phyloP scores from a whole-genome alignment of 2,797 vertebrate species.

The Melanotaenia trifasciata region DNA sequence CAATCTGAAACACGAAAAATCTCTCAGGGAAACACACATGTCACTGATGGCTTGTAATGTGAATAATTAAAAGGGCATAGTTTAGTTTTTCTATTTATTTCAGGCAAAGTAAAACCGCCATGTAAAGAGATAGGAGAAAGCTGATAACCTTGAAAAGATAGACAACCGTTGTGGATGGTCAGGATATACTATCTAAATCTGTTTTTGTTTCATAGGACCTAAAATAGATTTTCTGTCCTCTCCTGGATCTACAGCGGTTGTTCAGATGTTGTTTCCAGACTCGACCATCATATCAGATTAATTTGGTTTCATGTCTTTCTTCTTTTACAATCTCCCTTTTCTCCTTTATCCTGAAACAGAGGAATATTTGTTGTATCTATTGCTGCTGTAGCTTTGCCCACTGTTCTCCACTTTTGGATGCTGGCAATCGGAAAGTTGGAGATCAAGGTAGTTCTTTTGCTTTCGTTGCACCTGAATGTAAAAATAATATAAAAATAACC shows the following conservation, averaged over 20 bases:
- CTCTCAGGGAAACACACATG: slow-evolving; percentile 3
- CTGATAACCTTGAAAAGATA: slow-evolving; percentile 19
- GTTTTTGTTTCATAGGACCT: slow-evolving; percentile 39
- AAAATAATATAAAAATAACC: neutral
- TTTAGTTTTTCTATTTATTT: slow-evolving; percentile 18
- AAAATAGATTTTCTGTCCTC: slow-evolving; percentile 59
- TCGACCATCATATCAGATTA: slow-evolving; percentile 50
- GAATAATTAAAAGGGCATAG: slow-evolving; percentile 20
- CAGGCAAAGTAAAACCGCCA: neutral
- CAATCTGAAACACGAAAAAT: slow-evolving; percentile 9
- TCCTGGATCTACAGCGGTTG: slow-evolving; percentile 38
- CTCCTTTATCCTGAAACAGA: slow-evolving; percentile 55
- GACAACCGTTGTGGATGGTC: slow-evolving; percentile 1
- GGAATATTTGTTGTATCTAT: slow-evolving; percentile 64
- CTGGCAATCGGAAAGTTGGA: slow-evolving; percentile 59
- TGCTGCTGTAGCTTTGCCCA: slow-evolving; percentile 61
- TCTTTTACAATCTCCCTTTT: slow-evolving; percentile 59
- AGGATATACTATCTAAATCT: slow-evolving; percentile 19
- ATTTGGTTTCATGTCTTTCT: slow-evolving; percentile 67
- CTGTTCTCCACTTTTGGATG: slow-evolving; percentile 44
- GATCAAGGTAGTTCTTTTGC: slow-evolving; percentile 50
- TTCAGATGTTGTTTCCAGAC: slow-evolving; percentile 51
- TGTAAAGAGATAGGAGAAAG: neutral
- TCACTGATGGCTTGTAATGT: slow-evolving; percentile 36
- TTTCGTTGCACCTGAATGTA: slow-evolving; percentile 50